These are phyloP conservation scores for Zaprionus capensis DNA, from an alignment of 1,140 invertebrate genomes.

Conservation along the genomic window DNA sequence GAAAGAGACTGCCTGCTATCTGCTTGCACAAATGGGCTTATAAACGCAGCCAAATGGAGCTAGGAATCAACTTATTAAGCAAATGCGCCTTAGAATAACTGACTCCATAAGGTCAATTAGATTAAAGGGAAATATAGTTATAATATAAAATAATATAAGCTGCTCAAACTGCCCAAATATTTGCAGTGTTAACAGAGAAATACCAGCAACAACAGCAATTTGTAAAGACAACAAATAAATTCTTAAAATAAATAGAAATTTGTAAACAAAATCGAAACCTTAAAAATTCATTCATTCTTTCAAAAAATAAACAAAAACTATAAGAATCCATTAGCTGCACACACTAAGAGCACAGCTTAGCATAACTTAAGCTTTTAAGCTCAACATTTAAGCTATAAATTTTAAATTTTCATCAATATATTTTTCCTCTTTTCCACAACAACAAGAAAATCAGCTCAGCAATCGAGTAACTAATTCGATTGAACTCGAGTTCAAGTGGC, in stretches of 20 bases:
- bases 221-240: no score
- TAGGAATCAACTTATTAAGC: conserved; percentile 41
- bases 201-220: no score
- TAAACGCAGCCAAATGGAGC: conserved; percentile 53
- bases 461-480: conserved; percentile 26
- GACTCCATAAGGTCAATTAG: neutral
- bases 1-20: neutral
- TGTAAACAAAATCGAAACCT: no score
- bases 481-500: conserved; percentile 39
- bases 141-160: no score
- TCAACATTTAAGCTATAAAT: neutral
- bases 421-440: neutral
- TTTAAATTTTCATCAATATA: neutral
- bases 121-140: no score
- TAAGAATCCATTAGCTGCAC: neutral
- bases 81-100: neutral
- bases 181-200: no score
- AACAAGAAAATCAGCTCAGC: neutral
- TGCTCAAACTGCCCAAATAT: no score
- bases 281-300: no score
- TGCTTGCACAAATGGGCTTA: conserved; percentile 46
- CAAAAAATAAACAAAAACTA: neutral
- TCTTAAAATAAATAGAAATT: no score
- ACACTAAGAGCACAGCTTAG: neutral
- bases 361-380: neutral